Base-by-base conservation (phyloP, 2,797 vertebrate species). In the Enteromius afrohamiltoni region DNA sequence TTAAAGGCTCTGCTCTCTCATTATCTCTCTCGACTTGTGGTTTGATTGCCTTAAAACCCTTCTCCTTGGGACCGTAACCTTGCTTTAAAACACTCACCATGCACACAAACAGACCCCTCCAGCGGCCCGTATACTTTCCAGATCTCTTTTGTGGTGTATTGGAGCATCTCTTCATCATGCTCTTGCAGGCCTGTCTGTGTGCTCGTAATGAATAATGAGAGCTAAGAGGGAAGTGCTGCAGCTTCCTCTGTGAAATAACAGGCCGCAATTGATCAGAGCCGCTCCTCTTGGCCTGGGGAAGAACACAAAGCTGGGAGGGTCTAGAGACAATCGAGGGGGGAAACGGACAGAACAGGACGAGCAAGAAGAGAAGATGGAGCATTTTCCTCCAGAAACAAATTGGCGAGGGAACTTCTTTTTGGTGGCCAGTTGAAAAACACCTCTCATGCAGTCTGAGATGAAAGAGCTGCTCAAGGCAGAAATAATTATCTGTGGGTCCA, bases 121-220 rank as follows among this genome's bases (percentile, higher is more conserved):
- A 42, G 31, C 3, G 34, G 17, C 62, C 74, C 19, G 1, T 49
- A 70, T 58, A 71, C 65, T 68, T 69, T 85, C 73, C 69, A 85
- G 34, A 60, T 68, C 74, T 80, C 75, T 60, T 83, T 70, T 81
- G 79, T 85, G 64, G 71, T 70, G 73, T 85, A 23, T 67, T 79
- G 58, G 76, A 79, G 75, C 70, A 79, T 75, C 51, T 79, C 76
- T 85, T 68, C 55, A 80, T 86, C 81, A 81, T 77, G 42, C 65
- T 78, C 65, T 78, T 77, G 45, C 77, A 67, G 71, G 67, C 65
- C 65, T 86, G 82, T 84, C 74, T 78, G 76, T 83, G 83, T 84
- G 73, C 74, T 84, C 69, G 42, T 84, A 78, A 84, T 84, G 85
- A 86, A 73, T 86, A 82, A 84, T 84, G 85, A 84, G 67, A 73